Base-by-base conservation (phyloP, 1,140 invertebrate genomes). In the Oncopodura yosiiana region DNA sequence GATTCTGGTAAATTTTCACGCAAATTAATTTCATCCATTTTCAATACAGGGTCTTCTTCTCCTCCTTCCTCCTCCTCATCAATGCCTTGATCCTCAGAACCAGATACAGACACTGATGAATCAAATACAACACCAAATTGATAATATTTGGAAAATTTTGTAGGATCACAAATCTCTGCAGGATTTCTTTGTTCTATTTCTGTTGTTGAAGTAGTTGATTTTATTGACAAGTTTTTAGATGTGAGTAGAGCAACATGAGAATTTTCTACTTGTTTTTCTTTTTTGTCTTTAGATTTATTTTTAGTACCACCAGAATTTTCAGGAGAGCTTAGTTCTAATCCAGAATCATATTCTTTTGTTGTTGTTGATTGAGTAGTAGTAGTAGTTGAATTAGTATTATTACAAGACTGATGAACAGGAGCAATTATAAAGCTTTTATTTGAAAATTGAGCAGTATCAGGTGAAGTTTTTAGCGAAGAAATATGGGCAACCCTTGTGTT, bases 61-160 rank as follows among this genome's bases (percentile, higher is more conserved):
- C 6, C 8, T 34, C 14, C 51, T 5, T 43, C 27, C 30, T 45
- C 49, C 19, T 52, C 49, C n/a, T 36, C 36, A n/a, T 55, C 59
- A 32, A 39, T 49, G 27, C 43, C 43, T 32, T 54, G 45, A 34
- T 51, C 52, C 21, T 48, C 50, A 14, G 9, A 23, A n/a, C n/a
- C n/a, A n/a, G 30, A 36, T 34, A n/a, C 14, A n/a, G 30, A 9
- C 8, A n/a, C 6, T 9, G 30, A 34, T 49, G 48, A 21, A 19
- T 56, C 61, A 32, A 54, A 54, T 27, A 60, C 58, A 27, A 63
- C 54, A 24, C 62, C 62, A 23, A 63, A 56, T 54, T 63, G 62
- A 44, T 63, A 63, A 39, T 63, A 63, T 24, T 60, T 63, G 14
- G 58, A 21, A 58, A 56, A 60, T 45, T 60, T 63, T 36, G 48